Percentiles rank a stretch among this genome's conserved stretches.
phyloP scores from a whole-genome alignment of 1,140 invertebrate genomes.

The Eriocheir sinensis region DNA sequence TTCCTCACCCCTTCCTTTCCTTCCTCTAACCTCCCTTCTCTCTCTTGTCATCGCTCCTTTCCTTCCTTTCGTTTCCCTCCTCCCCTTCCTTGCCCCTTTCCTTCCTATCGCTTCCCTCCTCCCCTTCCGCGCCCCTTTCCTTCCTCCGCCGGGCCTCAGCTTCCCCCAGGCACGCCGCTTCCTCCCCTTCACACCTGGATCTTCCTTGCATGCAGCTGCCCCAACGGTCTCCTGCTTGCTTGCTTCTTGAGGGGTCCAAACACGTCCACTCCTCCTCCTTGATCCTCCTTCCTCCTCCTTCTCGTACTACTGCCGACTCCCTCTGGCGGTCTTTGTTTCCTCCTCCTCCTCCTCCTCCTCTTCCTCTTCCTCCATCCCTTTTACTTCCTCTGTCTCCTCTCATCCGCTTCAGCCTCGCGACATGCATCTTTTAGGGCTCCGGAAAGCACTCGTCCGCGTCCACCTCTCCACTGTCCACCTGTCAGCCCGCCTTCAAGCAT shows the following conservation, averaged over 20 bases:
- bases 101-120: too few relatives aligned
- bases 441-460: not conserved
- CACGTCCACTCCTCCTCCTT: not conserved
- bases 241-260: not conserved
- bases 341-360: not conserved
- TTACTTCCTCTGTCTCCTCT: not conserved
- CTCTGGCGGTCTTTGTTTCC: not conserved
- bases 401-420: not conserved
- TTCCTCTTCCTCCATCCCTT: not conserved
- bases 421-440: not conserved
- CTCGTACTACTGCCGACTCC: not conserved
- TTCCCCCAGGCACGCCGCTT: too few relatives aligned
- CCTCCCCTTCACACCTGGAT: slow-evolving; percentile 20
- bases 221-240: not conserved
- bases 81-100: too few relatives aligned
- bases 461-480: not conserved
- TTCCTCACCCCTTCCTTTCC: too few relatives aligned
- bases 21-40: too few relatives aligned
- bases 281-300: not conserved
- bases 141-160: too few relatives aligned
- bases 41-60: too few relatives aligned
- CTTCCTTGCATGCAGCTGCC: not conserved
- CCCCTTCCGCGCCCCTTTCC: too few relatives aligned
- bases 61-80: too few relatives aligned
- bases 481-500: not conserved